phyloP scores from a whole-genome alignment of 1,140 invertebrate genomes.

The Diachasmimorpha longicaudata region DNA sequence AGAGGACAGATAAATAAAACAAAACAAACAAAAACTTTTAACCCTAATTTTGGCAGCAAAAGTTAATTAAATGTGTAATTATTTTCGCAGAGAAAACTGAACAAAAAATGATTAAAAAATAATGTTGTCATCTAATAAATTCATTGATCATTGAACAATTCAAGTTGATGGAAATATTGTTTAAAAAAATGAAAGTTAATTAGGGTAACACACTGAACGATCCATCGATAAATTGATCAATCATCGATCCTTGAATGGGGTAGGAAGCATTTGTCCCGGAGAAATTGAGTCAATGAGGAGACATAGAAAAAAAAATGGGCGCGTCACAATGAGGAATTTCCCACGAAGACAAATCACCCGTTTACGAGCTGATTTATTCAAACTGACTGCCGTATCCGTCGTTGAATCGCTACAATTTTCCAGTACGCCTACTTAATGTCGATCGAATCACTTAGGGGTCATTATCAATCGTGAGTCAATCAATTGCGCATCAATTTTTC shows the following conservation, averaged over 20 bases:
- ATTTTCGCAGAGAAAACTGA: background rate
- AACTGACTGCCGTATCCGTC: background rate
- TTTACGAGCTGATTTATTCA: background rate
- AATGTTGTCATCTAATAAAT: background rate
- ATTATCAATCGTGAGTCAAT: background rate
- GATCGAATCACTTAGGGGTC: background rate
- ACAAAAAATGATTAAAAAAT: background rate
- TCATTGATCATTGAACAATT: background rate
- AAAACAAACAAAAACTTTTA: background rate
- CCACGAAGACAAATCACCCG: background rate
- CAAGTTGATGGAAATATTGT: background rate
- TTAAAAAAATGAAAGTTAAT: background rate
- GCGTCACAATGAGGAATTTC: background rate
- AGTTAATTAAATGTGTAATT: background rate
- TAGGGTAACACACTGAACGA: background rate
- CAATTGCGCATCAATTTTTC: background rate
- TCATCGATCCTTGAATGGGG: background rate
- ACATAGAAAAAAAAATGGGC: background rate
- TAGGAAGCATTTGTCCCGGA: background rate
- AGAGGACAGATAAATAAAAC: too few species aligned
- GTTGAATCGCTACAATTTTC: background rate
- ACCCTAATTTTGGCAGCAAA: background rate
- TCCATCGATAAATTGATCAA: background rate
- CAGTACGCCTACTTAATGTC: background rate
- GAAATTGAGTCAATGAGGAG: background rate